Evolutionary conservation across 2,113 vertebrate species (phyloP), one percentile per base, ranked within the genome.

Genomic region (Pseudorectes ferrugineus): DNA sequence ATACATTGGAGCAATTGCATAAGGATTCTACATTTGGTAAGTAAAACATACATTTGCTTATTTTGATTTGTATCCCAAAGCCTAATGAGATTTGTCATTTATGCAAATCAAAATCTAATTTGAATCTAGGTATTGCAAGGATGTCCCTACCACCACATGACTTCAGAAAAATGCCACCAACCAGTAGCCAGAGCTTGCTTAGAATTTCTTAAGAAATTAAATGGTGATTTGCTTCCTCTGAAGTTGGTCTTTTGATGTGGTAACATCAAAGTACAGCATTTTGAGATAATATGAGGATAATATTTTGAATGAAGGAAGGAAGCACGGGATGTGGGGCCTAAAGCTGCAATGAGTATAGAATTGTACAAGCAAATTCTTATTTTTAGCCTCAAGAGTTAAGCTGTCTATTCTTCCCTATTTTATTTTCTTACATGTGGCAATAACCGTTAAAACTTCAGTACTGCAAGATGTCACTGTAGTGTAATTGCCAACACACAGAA

Each of bases 11-110:
- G 14, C 81, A 96, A 43, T 11, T 93, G n/a, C 89, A 86, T 59
- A 97, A 96, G 67, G 94, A 57, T 62, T 85, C 94, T 28, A 19
- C 14, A 0, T 51, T 57, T 84, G 95, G 96, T 97, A 87, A 88
- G 95, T 83, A 51, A 51, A 91, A 66, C 14, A 48, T 49, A 33
- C 0, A 20, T 45, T 33, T 67, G 7, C 36, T 91, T 81, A 33
- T 51, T 80, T 52, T 80, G 48, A 87, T 21, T 46, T 72, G 18
- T 35, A 51, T 61, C 42, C 46, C 26, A 76, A 83, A 94, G 31
- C 40, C 57, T 35, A 46, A 63, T 38, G 24, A 72, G 12, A 52
- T 59, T 48, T 87, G 8, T 57, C 31, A 54, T 36, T 71, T 84
- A 35, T 38, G 16, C 9, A 83, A 67, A 85, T 58, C n/a, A 72